Evolutionary conservation across 2,113 vertebrate species (phyloP), one percentile per base, ranked within the genome.

Genomic region (Hypanus sabinus): DNA sequence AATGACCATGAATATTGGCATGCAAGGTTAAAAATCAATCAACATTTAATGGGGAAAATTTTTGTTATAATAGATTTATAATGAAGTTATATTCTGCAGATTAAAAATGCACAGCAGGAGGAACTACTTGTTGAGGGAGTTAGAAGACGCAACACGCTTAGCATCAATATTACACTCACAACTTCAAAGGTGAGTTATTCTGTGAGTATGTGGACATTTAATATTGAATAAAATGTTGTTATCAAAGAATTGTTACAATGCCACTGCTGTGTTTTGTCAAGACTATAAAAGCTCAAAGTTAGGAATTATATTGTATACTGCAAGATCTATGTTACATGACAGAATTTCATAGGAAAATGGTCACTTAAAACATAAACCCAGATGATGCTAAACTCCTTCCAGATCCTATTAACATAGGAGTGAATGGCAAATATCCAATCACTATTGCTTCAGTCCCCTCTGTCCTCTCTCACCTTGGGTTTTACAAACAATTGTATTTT

Each of bases 71-170:
- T 90, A 46, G 2, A 73, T 93, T 93, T 2, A 22, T 93, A 24
- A 93, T 73, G 73, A 93, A 22, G 5, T 27, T 76, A 76, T 95
- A 94, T 94, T 94, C 70, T 91, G 30, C 95, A 99, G 99, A 93
- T 94, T 99, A 87, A 98, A 98, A 80, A 95, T 99, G 91, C 99
- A 97, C 95, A 98, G 98, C 95, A 98, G 96, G 95, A 98, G 99
- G 95, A 99, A 97, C 95, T 97, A 98, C 94, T 96, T 99, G 95
- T 97, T 99, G 77, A 96, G 97, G 94, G 98, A 99, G 95, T 96
- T 99, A 95, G 99, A 99, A 95, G 99, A 99, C 95, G 97, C 97
- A 46, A 98, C 99, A 0, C 97, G 98, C 1, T 95, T 98, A 92
- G 97, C 98, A 0, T 96, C 98, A 0, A 94, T 97, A 16, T 95